Percentiles rank a stretch among this genome's conserved stretches.
Conservation (phyloP, 2,888 invertebrate genomes). For the Hofmannophila pseudospretella region DNA sequence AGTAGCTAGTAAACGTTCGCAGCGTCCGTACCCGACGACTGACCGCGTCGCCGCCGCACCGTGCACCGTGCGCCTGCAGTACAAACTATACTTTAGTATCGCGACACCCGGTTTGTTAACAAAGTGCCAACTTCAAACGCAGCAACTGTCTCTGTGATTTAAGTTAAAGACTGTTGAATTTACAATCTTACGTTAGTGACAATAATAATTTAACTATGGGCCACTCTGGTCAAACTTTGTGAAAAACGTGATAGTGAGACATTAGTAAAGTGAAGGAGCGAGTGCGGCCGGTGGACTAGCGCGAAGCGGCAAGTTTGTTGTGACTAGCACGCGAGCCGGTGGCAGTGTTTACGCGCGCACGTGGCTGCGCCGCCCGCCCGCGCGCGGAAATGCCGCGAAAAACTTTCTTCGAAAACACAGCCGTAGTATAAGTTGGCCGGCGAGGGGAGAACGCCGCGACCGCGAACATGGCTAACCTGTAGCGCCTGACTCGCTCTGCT, state of each 20-base stretch:
- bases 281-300: conserved; percentile 14
- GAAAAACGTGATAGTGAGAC: conserved; percentile 23
- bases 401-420: conserved; percentile 67
- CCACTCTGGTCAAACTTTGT: conserved; percentile 34
- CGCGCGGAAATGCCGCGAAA: conserved; percentile 71
- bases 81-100: conserved; percentile 45
- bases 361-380: conserved; percentile 57
- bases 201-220: conserved; percentile 36
- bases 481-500: conserved; percentile 50
- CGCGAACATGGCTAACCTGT: conserved; percentile 63
- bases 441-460: conserved; percentile 39
- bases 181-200: conserved; percentile 37
- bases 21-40: conserved; percentile 69
- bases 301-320: conserved; percentile 19
- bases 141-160: conserved; percentile 50
- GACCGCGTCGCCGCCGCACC: conserved; percentile 49
- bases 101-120: conserved; percentile 48
- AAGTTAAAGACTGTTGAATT: conserved; percentile 33
- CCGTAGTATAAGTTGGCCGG: conserved; percentile 50
- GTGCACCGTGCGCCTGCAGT: conserved; percentile 38
- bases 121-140: conserved; percentile 54
- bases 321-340: conserved; percentile 5
- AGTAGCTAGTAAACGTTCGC: conserved; percentile 74
- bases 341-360: conserved; percentile 68
- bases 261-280: conserved; percentile 15